Evolutionary conservation across 2,797 vertebrate genomes (phyloP), one percentile per base, ranked within the genome.

Genomic region (Somateria mollissima): DNA sequence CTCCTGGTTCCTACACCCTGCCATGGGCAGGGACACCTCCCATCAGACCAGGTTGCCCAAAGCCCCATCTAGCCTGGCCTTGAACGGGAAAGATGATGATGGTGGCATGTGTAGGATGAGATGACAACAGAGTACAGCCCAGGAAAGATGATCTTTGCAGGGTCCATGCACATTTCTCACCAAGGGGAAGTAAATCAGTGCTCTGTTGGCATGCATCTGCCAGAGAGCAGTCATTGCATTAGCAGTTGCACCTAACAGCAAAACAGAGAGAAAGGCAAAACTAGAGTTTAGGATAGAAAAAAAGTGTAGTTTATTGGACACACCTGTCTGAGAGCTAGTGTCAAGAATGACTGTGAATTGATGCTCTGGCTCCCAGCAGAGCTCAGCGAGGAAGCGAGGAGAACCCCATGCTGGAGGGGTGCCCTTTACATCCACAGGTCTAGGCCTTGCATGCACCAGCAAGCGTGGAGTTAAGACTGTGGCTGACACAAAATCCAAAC

Each of bases 401-500:
- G 47, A 67, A 89, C 73, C 20, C 32, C 32, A 62, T 8, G 4
- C 51, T 2, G 28, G 20, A 3, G 45, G 60, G 10, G 19, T 73
- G 19, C 57, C 41, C 19, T 64, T 94, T 86, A 60, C 43, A 64
- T 49, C 34, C 69, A 16, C 16, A 34, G 43, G 8, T 82, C 88
- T 62, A 58, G 25, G 30, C 30, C 41, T 92, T 80, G 45, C 3
- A 1, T 54, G 78, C 39, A 76, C 84, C 90, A 83, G 93, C 72
- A 92, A 83, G 62, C 1, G 19, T 60, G 53, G 95, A 95, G 91
- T 91, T 97, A 96, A 97, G 87, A 36, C 66, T 60, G 36, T 65
- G 84, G 65, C 66, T 1, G 3, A 72, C 43, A 80, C 72, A 70
- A 95, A 96, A 94, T 97, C 75, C 96, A 96, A 96, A 97, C 90